Evolutionary conservation across 2,113 vertebrate genomes (phyloP).

Genomic region (Aix galericulata): DNA sequence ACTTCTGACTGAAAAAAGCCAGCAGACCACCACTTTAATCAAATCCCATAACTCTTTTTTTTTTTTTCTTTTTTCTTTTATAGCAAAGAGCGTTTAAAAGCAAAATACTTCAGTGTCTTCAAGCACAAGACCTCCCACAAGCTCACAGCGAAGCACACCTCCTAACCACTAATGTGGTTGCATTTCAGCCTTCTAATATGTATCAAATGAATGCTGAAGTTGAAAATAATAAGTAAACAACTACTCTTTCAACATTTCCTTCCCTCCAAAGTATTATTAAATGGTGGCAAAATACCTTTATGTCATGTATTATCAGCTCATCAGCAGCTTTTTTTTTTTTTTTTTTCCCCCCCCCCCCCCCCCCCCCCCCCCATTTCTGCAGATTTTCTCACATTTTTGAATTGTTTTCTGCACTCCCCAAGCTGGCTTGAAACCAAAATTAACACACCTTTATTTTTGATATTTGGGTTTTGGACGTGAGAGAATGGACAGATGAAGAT

Average conservation of each 20-base stretch:
- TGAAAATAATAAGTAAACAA: slow-evolving; percentile 52
- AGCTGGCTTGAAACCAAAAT: slow-evolving; percentile 31
- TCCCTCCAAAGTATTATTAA: neutral
- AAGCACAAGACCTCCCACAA: slow-evolving; percentile 36
- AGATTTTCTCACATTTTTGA: slow-evolving; percentile 35
- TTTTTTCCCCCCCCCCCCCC: too few species aligned
- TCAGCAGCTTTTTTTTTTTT: slow-evolving; percentile 14
- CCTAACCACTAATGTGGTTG: neutral
- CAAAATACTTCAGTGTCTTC: slow-evolving; percentile 37
- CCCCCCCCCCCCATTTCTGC: neutral
- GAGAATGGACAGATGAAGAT: slow-evolving; percentile 10
- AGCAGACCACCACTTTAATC: slow-evolving; percentile 10
- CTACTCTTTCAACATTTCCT: neutral
- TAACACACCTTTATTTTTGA: neutral
- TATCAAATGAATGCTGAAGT: neutral
- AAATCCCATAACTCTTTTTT: slow-evolving; percentile 4
- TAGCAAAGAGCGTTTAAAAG: slow-evolving; percentile 6
- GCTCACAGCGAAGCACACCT: neutral
- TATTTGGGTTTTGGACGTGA: slow-evolving; percentile 27
- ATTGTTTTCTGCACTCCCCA: slow-evolving; percentile 12
- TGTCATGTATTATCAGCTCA: neutral
- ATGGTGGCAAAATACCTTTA: slow-evolving; percentile 26
- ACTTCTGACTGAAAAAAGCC: slow-evolving; percentile 31
- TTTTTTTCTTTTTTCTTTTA: neutral
- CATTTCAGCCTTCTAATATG: neutral